Evolutionary conservation across 2,113 vertebrate species (phyloP).

Genomic region (Mola mola): DNA sequence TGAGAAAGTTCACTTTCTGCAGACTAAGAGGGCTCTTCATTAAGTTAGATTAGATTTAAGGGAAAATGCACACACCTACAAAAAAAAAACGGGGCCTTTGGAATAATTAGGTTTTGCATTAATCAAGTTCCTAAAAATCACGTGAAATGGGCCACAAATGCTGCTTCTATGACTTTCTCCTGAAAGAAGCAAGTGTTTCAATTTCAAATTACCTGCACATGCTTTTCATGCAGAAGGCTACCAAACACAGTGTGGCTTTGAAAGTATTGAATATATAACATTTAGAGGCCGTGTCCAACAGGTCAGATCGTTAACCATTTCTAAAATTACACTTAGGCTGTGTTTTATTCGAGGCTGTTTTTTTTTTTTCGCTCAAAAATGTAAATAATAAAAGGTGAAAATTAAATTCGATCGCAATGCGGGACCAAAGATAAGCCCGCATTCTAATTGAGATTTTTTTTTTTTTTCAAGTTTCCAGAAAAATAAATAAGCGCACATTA

Average conservation of each 20-base stretch:
- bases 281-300: conserved; percentile 7
- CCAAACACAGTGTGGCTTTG: conserved; percentile 22
- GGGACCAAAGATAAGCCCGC: background rate
- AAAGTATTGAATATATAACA: background rate
- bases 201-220: conserved; percentile 48
- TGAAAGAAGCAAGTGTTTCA: conserved; percentile 33
- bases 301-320: background rate
- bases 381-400: background rate
- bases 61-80: too few relatives aligned
- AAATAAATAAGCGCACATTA: background rate
- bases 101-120: conserved; percentile 40
- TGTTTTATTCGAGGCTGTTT: background rate
- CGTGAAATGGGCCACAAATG: conserved; percentile 32
- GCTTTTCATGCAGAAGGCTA: conserved; percentile 19
- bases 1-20: conserved; percentile 21
- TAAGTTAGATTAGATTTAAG: conserved; percentile 66
- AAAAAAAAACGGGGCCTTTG: conserved; percentile 23
- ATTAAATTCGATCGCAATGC: conserved; percentile 1
- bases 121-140: conserved; percentile 55
- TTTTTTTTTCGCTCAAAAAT: background rate
- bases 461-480: background rate
- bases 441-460: background rate
- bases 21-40: conserved; percentile 52
- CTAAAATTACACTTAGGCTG: background rate
- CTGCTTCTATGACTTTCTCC: conserved; percentile 12